These are phyloP conservation scores for Nomia melanderi DNA, from an alignment of 1,140 invertebrate genomes.

Conservation along the genomic window DNA sequence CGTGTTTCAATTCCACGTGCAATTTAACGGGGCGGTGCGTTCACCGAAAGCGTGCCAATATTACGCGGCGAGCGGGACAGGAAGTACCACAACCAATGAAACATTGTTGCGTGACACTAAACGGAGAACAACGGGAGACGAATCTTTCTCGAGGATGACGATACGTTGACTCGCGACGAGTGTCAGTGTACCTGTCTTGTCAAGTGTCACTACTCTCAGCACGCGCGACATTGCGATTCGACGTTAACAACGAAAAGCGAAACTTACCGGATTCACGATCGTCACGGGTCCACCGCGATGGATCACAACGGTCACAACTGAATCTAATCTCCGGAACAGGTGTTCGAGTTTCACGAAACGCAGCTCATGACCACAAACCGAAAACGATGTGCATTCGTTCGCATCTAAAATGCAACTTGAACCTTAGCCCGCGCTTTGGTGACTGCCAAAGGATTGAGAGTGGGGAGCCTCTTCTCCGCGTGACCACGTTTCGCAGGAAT, in stretches of 20 bases:
- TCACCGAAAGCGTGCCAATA: constrained; percentile 3
- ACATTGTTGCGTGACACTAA: neutral
- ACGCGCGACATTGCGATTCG: too few relatives aligned
- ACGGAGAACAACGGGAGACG: neutral
- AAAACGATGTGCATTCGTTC: constrained; percentile 76
- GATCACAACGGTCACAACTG: constrained; percentile 53
- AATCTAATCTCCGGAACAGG: neutral
- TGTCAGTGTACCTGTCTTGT: constrained; percentile 10
- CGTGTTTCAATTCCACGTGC: constrained; percentile 38
- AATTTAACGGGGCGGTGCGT: neutral
- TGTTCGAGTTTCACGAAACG: constrained; percentile 57
- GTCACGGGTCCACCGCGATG: constrained; percentile 19
- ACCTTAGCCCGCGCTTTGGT: constrained; percentile 75
- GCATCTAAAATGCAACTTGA: constrained; percentile 80
- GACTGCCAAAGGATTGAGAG: constrained; percentile 42
- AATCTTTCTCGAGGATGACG: too few relatives aligned
- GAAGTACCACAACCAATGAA: neutral
- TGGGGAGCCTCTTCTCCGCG: constrained; percentile 8
- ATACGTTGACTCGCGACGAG: neutral
- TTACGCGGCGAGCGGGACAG: neutral
- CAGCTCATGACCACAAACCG: constrained; percentile 65
- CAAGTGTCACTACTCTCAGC: neutral
- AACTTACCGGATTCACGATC: constrained; percentile 56
- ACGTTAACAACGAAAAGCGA: too few relatives aligned
- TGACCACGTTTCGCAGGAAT: neutral